Base-by-base conservation (phyloP, 1,140 invertebrate genomes). In the Drosophila micromelanica region DNA sequence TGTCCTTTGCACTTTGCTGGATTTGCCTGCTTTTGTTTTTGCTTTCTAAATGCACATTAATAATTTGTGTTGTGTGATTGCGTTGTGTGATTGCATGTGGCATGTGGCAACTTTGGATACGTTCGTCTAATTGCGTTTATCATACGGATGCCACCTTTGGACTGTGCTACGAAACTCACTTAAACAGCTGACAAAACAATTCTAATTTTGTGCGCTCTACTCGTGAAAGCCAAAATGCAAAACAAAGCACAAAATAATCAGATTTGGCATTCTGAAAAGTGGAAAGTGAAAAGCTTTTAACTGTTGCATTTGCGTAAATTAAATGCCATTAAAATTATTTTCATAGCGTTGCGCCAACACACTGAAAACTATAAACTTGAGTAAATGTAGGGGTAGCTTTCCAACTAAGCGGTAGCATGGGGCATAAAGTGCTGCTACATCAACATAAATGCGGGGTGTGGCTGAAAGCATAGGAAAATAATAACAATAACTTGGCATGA, bases 291-390 rank as follows among this genome's bases (percentile, higher is more conserved):
- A 86, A 87, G 81, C 81, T 86, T 86, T 86, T 86, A 86, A 87
- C 55, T 73, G 55, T 86, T 85, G 82, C 78, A 87, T 74, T 86
- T 81, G 74, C 84, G 72, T 78, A 81, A 86, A 86, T 87, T 87
- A 87, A 86, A 86, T 86, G 78, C 70, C 80, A 81, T 86, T 87
- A 86, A 81, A 86, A 86, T 86, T 87, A 86, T 86, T 86, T 86
- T 86, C 81, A 81, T 71, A 76, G 80, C 76, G 40, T 37, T 43
- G 52, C 23, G 46, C 17, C 42, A 54, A 45, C 46, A 32, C 63
- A 64, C 51, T 54, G 42, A 8, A 32, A 73, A 72, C 71, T 61
- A 68, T 56, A 63, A 77, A 46, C 65, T 69, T 67, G 30, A 64
- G 55, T 42, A n/a, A 23, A 15, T 13, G 27, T 4, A 3, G 17